Percentiles rank a stretch among this genome's conserved stretches.
These are phyloP conservation scores for Chaetodon auriga DNA, from an alignment of 2,113 vertebrate genomes.

Conservation along the genomic window DNA sequence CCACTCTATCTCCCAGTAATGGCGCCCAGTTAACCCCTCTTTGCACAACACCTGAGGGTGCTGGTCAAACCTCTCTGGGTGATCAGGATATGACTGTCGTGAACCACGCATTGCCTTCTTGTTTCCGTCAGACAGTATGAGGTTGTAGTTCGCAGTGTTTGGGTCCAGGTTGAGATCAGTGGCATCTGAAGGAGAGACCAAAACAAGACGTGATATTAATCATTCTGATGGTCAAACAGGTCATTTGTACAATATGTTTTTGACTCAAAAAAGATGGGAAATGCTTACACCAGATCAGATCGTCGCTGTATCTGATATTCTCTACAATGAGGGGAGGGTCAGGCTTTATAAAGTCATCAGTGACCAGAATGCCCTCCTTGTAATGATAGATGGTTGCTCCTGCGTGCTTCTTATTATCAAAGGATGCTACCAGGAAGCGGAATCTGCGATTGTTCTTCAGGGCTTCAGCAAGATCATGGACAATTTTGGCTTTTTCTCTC, in stretches of 20 bases:
- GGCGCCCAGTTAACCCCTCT: not conserved
- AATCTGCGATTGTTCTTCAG: not conserved
- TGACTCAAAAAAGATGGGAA: no score
- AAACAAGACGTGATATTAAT: not conserved
- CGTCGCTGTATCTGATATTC: not conserved
- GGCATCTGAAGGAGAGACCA: not conserved
- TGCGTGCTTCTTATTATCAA: not conserved
- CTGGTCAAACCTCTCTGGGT: not conserved
- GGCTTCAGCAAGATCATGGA: not conserved
- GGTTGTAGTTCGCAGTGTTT: not conserved
- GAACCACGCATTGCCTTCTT: not conserved
- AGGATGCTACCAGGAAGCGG: not conserved
- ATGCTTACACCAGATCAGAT: not conserved
- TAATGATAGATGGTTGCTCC: constrained; percentile 8
- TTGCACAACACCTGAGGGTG: not conserved
- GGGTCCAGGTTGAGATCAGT: constrained; percentile 7
- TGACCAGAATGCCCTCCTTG: not conserved
- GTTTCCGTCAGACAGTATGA: not conserved
- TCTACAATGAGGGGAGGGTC: not conserved
- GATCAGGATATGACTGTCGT: not conserved
- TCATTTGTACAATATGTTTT: no score
- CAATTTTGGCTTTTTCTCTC: not conserved
- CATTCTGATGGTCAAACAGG: not conserved
- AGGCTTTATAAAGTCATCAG: not conserved
- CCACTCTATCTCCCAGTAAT: constrained; percentile 5